phyloP scores from a whole-genome alignment of 1,140 invertebrate genomes.

The Pissodes strobi region DNA sequence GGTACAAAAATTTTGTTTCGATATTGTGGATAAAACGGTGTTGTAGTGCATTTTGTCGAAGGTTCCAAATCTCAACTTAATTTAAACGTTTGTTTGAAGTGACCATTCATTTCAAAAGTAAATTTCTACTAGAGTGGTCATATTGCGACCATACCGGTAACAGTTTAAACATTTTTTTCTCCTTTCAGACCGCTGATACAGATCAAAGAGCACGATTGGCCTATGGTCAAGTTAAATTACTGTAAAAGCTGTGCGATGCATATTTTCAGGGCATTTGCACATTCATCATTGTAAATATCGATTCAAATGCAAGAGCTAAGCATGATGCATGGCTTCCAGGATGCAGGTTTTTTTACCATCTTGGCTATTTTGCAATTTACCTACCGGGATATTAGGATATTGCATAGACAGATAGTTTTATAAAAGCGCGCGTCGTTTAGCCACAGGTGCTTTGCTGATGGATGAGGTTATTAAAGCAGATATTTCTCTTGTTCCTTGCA shows the following conservation, averaged over 20 bases:
- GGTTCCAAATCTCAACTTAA: no score
- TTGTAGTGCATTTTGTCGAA: no score
- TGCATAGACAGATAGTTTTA: not conserved
- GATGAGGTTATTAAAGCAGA: not conserved
- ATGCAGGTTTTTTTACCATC: slow-evolving; percentile 10
- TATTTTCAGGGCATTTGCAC: slow-evolving; percentile 20
- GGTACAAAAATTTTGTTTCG: no score
- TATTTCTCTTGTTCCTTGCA: no score
- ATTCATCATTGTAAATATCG: slow-evolving; percentile 21
- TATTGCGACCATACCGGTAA: no score
- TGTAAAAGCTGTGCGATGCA: slow-evolving; percentile 13
- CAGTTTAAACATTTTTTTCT: slow-evolving; percentile 1
- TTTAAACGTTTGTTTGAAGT: no score
- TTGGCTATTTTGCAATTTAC: slow-evolving; percentile 6
- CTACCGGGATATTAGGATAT: slow-evolving; percentile 1
- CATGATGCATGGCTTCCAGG: slow-evolving; percentile 20
- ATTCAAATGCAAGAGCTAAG: slow-evolving; percentile 13
- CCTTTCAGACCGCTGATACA: slow-evolving; percentile 12
- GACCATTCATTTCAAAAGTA: no score
- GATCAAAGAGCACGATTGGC: slow-evolving; percentile 25
- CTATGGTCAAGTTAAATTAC: slow-evolving; percentile 29
- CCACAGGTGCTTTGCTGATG: not conserved
- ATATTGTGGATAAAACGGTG: no score
- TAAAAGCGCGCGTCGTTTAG: not conserved
- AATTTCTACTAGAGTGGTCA: no score